Base-by-base conservation (phyloP, 2,797 vertebrate species). In the Acipenser ruthenus region DNA sequence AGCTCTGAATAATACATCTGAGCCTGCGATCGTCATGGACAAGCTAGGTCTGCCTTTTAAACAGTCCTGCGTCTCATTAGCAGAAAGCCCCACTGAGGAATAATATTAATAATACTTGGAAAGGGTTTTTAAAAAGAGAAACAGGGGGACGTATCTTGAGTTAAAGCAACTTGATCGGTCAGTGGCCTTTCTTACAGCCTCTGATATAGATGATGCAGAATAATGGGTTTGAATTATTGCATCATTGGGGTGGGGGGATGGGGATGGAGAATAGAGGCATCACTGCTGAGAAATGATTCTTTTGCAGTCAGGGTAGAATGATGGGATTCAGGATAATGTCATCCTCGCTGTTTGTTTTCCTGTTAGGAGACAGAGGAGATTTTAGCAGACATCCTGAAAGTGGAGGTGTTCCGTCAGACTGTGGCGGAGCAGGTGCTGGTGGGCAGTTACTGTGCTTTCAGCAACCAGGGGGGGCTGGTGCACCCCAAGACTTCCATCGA, bases 381-480 rank as follows among this genome's bases (percentile, higher is more conserved):
- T 77, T 82, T 99, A 56, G 93, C 94, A 6, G 97, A 99, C 77
- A 90, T 92, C 0, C 87, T 99, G 64, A 96, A 95, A 84, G 96
- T 99, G 64, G 97, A 99, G 78, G 97, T 99, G 53, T 99, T 99
- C 86, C 91, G 97, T 70, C 97, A 99, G 80, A 99, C 97, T 0
- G 86, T 99, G 37, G 97, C 96, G 0, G 95, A 96, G 72, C 97
- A 99, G 80, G 95, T 96, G 60, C 85, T 99, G 2, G 94, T 99
- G 6, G 97, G 97, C 50, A 98, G 95, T 70, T 99, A 99, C 82
- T 95, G 93, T 68, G 73, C 89, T 0, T 98, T 99, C 75, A 99
- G 94, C 78, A 99, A 99, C 82, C 95, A 96, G 76, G 97, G 97
- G 23, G 97, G 95, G 3, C 83, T 99, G 0, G 94, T 99, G 60